Evolutionary conservation across 2,797 vertebrate species (phyloP), one percentile per base, ranked within the genome.

Genomic region (Megalops cyprinoides): DNA sequence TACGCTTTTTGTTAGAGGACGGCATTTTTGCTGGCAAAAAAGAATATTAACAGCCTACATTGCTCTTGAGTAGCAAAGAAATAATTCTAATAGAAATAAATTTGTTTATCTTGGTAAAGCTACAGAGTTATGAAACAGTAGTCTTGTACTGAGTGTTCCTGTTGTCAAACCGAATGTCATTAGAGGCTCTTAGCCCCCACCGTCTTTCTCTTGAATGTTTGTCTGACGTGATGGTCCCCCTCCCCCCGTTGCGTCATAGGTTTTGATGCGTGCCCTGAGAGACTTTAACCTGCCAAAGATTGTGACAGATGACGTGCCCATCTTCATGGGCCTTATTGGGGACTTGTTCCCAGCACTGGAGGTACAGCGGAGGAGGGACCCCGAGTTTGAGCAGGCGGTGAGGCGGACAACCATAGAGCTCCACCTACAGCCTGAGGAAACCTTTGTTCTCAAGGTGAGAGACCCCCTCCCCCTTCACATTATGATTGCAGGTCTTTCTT

Each of bases 201-300:
- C n/a, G n/a, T n/a, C n/a, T n/a, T n/a, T n/a, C n/a, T n/a, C n/a
- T n/a, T n/a, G n/a, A n/a, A n/a, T n/a, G n/a, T 14, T 10, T 34
- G 20, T 44, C 67, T 71, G 67, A 71, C 67, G 18, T 23, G n/a
- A 20, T 4, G 23, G n/a, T 56, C 28, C 6, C 12, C 49, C n/a
- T 28, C 6, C 12, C 49, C n/a, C n/a, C n/a, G n/a, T 25, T 20
- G 12, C 81, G 55, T 83, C 37, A 1, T 71, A 96, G 95, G 94
- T 96, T 34, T 90, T 97, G 80, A 94, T 97, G 93, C 85, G 91
- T 85, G 93, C 94, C 1, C 88, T 96, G 83, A 94, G 96, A 86
- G 96, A 98, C 86, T 98, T 97, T 87, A 97, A 91, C 91, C 91
- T 96, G 91, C 94, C 95, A 79, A 95, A 96, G 90, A 95, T 94